A percentile compares a stretch with the other conserved stretches of the same genome.
phyloP scores from a whole-genome alignment of 2,888 invertebrate species.

The Alviniconcha strummeri region DNA sequence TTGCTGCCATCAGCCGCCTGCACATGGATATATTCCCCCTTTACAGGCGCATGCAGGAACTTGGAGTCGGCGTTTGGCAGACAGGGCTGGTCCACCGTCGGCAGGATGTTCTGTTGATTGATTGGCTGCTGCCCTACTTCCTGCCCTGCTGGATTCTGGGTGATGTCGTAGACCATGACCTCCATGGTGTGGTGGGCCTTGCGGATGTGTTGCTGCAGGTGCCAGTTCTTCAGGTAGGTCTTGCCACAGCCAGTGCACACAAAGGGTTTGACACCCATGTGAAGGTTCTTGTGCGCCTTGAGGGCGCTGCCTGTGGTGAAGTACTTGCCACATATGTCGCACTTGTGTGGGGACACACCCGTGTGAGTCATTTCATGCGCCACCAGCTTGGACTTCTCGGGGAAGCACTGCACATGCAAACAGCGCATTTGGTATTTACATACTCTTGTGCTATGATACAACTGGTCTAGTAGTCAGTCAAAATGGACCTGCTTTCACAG shows the following conservation, averaged over 20 bases:
- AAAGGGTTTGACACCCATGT: conserved; percentile 31
- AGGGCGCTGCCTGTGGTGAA: conserved; percentile 41
- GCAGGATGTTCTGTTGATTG: not conserved
- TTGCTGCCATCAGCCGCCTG: not conserved
- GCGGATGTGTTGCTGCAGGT: conserved; percentile 32
- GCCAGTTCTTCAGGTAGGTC: conserved; percentile 39
- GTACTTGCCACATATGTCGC: conserved; percentile 38
- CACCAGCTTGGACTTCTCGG: conserved; percentile 33
- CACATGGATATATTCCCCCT: conserved; percentile 5
- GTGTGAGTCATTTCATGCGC: conserved; percentile 34
- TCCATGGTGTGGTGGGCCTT: conserved; percentile 24
- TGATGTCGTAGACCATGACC: conserved; percentile 10
- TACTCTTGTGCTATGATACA: no score
- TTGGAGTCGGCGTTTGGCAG: not conserved
- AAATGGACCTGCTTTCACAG: not conserved
- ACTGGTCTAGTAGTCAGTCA: no score
- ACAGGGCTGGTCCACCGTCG: not conserved
- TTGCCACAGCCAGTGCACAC: conserved; percentile 36
- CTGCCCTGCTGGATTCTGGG: not conserved
- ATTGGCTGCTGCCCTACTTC: not conserved
- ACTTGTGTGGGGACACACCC: conserved; percentile 36
- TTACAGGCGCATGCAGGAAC: not conserved
- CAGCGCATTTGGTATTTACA: not conserved
- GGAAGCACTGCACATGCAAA: conserved; percentile 23
- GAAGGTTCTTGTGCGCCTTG: conserved; percentile 33